Percentiles rank a stretch among this genome's conserved stretches.
Evolutionary conservation across 2,888 invertebrate species (phyloP).

Genomic region (Hipparchia sbordonii): DNA sequence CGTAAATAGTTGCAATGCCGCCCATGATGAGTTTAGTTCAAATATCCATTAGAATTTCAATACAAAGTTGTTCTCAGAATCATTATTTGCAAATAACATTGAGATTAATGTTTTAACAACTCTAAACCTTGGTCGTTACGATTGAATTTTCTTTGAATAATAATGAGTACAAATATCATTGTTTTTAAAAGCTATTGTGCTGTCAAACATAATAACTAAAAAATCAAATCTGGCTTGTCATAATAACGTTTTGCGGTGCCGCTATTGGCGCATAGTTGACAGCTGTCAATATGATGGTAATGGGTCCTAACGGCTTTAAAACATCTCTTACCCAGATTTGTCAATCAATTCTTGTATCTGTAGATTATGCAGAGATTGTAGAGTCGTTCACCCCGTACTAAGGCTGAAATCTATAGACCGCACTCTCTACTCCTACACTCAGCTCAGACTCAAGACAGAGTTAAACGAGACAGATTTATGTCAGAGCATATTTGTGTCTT

Average conservation of each 20-base stretch:
- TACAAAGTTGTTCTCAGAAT: slow-evolving; percentile 25
- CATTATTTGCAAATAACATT: slow-evolving; percentile 24
- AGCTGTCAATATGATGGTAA: slow-evolving; percentile 25
- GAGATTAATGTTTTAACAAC: background rate
- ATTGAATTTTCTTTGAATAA: slow-evolving; percentile 12
- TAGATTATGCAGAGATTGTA: too few relatives aligned
- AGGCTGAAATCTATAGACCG: too few relatives aligned
- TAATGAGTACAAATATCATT: slow-evolving; percentile 15
- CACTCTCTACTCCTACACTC: too few relatives aligned
- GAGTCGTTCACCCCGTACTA: too few relatives aligned
- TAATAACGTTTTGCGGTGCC: slow-evolving; percentile 25
- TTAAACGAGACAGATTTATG: too few relatives aligned
- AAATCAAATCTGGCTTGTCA: slow-evolving; percentile 32
- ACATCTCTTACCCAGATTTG: slow-evolving; percentile 17
- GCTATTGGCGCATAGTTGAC: slow-evolving; percentile 20
- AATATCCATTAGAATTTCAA: slow-evolving; percentile 21
- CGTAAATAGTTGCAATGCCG: background rate
- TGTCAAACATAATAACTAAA: slow-evolving; percentile 37
- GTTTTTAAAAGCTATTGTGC: slow-evolving; percentile 40
- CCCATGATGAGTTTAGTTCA: background rate
- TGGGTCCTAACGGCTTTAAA: slow-evolving; percentile 11
- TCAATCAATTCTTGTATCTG: slow-evolving; percentile 2
- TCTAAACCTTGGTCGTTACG: background rate
- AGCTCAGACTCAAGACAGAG: too few relatives aligned
- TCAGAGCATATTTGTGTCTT: too few relatives aligned